Base-by-base conservation (phyloP, 2,888 invertebrate genomes). In the Pyrochroa serraticornis region DNA sequence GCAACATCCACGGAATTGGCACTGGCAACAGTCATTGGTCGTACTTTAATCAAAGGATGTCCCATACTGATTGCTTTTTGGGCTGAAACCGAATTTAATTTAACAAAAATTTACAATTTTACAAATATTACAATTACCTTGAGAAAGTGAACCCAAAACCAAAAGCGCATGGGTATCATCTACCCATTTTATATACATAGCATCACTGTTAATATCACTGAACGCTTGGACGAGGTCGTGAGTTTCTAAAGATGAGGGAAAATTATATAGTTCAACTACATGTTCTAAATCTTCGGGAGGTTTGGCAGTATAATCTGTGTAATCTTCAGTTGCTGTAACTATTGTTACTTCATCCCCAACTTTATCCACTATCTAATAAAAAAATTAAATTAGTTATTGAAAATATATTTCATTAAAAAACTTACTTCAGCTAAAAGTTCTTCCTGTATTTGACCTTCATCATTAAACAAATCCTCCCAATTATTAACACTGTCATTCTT, bases 181-280 rank as follows among this genome's bases (percentile, higher is more conserved):
- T 13, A 78, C 75, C 79, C 78, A 79, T 66, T 77, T 77, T 42
- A 79, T 68, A 57, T 79, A 78, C 75, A 78, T 77, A 1, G 76
- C 70, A 55, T 78, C 76, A 56, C 75, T 73, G 31, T 76, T 74
- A 10, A 78, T 72, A 38, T 72, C 69, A 57, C 72, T 75, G 57
- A 78, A 79, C 35, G 77, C 69, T 57, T 77, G 77, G 60, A 79
- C 76, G 44, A 79, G 68, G 68, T 79, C 79, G 39, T 75, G 75
- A 5, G 78, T 78, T 62, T 71, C 74, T 34, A 79, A 73, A n/a
- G 73, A 70, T 1, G 77, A 46, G 31, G 79, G 77, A 64, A 79
- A 79, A 65, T 78, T 75, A 62, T 77, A 78, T 14, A 79, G 62
- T 65, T 79, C 79, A 7, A 79, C 75, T 58, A 79, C 75, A 61